These are phyloP conservation scores for Odobenus rosmarus DNA, from an alignment of 2,113 vertebrate genomes.

Conservation along the genomic window DNA sequence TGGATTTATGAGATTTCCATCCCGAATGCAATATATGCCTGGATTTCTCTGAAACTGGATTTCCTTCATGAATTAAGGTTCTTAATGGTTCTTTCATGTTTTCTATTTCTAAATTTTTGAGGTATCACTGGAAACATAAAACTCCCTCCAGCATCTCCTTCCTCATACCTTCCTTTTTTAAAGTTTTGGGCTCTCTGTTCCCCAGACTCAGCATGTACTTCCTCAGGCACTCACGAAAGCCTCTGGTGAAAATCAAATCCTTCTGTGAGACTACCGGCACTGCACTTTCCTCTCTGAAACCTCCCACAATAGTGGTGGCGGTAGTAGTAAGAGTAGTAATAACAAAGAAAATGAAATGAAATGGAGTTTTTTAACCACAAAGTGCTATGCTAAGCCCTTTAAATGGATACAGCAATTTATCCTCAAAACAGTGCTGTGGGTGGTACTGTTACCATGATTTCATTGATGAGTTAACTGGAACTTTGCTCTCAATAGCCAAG, in stretches of 20 bases:
- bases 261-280: background rate
- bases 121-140: background rate
- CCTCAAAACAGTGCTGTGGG: background rate
- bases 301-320: background rate
- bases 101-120: background rate
- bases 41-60: background rate
- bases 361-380: background rate
- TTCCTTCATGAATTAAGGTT: background rate
- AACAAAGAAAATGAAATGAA: background rate
- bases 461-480: background rate
- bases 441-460: background rate
- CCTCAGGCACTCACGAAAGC: rapidly evolving
- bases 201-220: background rate
- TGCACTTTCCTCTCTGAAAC: background rate
- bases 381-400: background rate
- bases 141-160: background rate
- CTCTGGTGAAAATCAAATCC: background rate
- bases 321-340: background rate
- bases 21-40: background rate
- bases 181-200: background rate
- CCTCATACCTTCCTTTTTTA: background rate
- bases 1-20: background rate
- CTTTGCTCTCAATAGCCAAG: background rate
- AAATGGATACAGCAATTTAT: background rate
- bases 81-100: background rate